Base-by-base conservation (phyloP, 2,797 vertebrate genomes). In the Uromys caudimaculatus region DNA sequence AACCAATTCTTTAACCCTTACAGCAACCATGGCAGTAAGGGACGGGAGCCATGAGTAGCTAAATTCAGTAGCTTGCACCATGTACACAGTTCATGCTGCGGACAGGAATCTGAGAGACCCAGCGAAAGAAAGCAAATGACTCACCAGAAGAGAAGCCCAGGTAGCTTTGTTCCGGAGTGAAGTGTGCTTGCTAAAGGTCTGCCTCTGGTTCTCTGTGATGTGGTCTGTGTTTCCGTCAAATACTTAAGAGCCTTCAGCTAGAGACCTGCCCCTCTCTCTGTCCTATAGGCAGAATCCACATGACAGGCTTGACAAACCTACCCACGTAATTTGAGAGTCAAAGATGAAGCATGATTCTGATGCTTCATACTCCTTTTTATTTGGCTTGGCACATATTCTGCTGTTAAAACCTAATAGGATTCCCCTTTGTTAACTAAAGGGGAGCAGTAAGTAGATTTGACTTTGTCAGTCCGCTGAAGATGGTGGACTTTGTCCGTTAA, bases 191-290 rank as follows among this genome's bases (percentile, higher is more conserved):
- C 41, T 56, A 41, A 38, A 50, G 29, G 41, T 54, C 93, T 90
- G 60, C 47, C 81, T 94, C 95, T 76, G 7, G 41, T 38, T 56
- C 50, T 94, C 64, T 95, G 67, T 97, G 93, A 96, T 97, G 96
- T 97, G 97, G 93, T 89, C 87, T 35, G 14, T 77, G 90, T 90
- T 97, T 97, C 97, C 86, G 86, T 2, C 47, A 60, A 89, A 12
- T n/a, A 29, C 52, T 71, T 64, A 95, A 94, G 95, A 91, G 67
- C 56, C 38, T 71, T 92, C 7, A 2, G 44, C 67, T 93, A 75
- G 71, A 76, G 50, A 83, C 75, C 71, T 79, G 62, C 64, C 86
- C 69, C 58, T 71, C 19, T 38, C 56, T 64, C 71, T 58, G 6
- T 32, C 71, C n/a, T 35, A 71, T 35, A 69, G 47, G 93, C 67